Conservation (phyloP, 2,113 vertebrate species). For the Zosterops borbonicus region DNA sequence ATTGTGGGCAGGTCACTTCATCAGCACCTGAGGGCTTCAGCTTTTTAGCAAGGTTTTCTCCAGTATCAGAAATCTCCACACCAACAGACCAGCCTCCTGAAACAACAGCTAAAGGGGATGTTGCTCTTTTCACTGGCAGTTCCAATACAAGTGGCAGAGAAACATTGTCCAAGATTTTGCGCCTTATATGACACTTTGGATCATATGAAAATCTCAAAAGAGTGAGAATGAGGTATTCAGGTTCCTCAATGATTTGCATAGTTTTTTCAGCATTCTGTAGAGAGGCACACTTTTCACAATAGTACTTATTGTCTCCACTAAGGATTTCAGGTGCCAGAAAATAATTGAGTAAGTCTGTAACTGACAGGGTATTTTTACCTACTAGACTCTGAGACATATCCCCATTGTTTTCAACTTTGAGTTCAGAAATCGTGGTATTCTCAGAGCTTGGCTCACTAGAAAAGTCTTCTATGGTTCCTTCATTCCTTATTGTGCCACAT, state of each 20-base stretch:
- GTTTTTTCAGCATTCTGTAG: conserved; percentile 94
- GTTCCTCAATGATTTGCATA: conserved; percentile 89
- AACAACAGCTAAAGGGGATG: conserved; percentile 57
- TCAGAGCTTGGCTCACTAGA: conserved; percentile 47
- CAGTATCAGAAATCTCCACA: conserved; percentile 83
- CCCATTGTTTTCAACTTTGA: conserved; percentile 37
- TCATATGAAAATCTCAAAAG: conserved; percentile 95
- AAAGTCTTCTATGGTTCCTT: conserved; percentile 37
- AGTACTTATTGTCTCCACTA: conserved; percentile 94
- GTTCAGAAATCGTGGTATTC: conserved; percentile 26
- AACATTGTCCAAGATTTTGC: conserved; percentile 95
- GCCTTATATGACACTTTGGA: conserved; percentile 90
- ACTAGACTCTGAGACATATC: conserved; percentile 70
- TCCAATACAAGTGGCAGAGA: conserved; percentile 86
- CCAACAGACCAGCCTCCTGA: conserved; percentile 73
- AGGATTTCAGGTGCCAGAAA: conserved; percentile 96
- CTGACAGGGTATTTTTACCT: conserved; percentile 77
- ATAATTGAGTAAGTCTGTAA: conserved; percentile 93
- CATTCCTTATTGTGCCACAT: conserved; percentile 34
- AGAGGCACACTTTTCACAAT: conserved; percentile 92
- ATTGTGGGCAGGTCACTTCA: conserved; percentile 73
- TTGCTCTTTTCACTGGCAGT: conserved; percentile 82
- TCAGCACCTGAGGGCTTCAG: conserved; percentile 90
- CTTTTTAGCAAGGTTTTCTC: conserved; percentile 94
- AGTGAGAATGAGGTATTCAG: conserved; percentile 97